Base-by-base conservation (phyloP, 2,797 vertebrate species). In the Tapirus indicus region DNA sequence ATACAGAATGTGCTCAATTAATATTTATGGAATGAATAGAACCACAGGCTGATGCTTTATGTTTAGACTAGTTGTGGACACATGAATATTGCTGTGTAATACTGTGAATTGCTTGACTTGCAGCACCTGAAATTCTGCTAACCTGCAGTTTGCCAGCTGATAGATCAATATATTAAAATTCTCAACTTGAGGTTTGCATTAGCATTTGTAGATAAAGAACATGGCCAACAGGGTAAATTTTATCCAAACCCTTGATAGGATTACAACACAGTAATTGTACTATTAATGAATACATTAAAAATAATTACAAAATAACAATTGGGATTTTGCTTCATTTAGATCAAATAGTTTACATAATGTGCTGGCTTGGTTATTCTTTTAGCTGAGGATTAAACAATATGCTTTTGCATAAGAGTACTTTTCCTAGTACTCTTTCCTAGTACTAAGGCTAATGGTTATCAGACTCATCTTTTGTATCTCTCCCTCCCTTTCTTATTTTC, bases 111-210 rank as follows among this genome's bases (percentile, higher is more conserved):
- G 68, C 92, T 83, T 77, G 56, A 94, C 29, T 83, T 62, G 80
- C 13, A 66, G 62, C 32, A 29, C 58, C 29, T 21, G 32, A 23
- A 85, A n/a, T 95, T 94, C 69, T 89, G 74, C 23, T 88, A 41
- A 72, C 38, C 64, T 56, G 20, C 16, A 93, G 23, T 91, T 94
- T 91, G 12, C 58, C 75, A 49, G 56, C 52, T 23, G 41, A 91
- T 91, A 92, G 92, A 95, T 95, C 69, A 80, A 85, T 96, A 92
- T 64, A 79, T 94, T 85, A 95, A 79, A 95, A 94, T 93, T 96
- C 90, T 95, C 80, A 74, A 32, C 66, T 29, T 85, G 72, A 85
- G 32, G 41, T 82, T 86, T 92, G 29, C 27, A 60, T 96, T 92
- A 97, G 77, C 84, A 96, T 93, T 88, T 98, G 95, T 83, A 85